Percentiles rank a stretch among this genome's conserved stretches.
These are phyloP conservation scores for Empidonax traillii DNA, from an alignment of 2,113 vertebrate species.

Conservation along the genomic window DNA sequence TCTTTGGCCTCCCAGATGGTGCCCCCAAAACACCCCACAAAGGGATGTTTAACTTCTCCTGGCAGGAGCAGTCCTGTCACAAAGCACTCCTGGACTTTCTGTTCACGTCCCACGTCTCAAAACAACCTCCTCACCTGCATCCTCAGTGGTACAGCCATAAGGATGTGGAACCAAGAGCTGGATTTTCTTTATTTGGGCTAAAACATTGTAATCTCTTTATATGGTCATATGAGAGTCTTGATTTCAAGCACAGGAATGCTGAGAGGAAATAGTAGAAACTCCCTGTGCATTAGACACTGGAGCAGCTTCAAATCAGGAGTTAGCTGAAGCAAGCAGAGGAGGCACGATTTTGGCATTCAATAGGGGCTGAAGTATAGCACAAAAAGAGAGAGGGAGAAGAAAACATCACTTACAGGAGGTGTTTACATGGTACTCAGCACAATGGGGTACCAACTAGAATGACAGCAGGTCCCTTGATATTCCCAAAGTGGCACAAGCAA, in stretches of 20 bases:
- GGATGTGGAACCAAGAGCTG: neutral
- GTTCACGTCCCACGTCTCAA: neutral
- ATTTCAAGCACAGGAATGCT: conserved; percentile 24
- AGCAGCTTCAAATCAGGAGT: conserved; percentile 1
- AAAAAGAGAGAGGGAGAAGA: neutral
- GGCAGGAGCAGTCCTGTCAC: neutral
- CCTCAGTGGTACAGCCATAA: neutral
- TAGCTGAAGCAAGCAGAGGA: conserved; percentile 20
- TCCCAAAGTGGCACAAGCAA: neutral
- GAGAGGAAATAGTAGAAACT: neutral
- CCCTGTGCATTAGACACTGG: neutral
- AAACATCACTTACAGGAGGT: neutral
- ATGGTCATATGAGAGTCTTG: neutral
- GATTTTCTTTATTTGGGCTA: conserved; percentile 16
- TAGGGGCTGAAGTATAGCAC: neutral
- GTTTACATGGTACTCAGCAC: neutral
- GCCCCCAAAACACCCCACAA: neutral
- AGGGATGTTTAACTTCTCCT: neutral
- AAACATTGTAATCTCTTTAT: neutral
- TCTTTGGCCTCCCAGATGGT: neutral
- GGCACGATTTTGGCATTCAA: neutral
- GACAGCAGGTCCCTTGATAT: neutral
- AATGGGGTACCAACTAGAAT: neutral
- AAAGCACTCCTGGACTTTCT: neutral
- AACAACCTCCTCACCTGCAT: neutral